phyloP scores from a whole-genome alignment of 64 coral and sea anemone genomes.

The Actinia tenebrosa region DNA sequence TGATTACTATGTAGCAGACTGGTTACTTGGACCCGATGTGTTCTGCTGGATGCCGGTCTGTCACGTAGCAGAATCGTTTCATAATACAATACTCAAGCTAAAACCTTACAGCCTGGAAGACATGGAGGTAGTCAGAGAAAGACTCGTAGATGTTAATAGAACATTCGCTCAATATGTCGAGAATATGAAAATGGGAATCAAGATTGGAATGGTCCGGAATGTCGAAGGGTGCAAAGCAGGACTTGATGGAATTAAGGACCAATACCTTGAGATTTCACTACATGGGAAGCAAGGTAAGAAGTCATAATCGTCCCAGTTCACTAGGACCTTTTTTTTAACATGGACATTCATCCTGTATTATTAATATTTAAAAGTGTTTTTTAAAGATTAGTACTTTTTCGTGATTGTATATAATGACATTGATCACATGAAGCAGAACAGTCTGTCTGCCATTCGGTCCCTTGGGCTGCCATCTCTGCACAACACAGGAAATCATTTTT shows the following conservation, averaged over 20 bases:
- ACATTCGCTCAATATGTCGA: slow-evolving; percentile 39
- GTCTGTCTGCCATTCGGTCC: background rate
- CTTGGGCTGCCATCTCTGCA: background rate
- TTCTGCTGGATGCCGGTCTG: slow-evolving; percentile 58
- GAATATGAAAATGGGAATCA: slow-evolving; percentile 51
- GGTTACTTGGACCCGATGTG: slow-evolving; percentile 49
- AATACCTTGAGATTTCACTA: background rate
- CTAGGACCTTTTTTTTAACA: no score
- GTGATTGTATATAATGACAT: no score
- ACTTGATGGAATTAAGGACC: slow-evolving; percentile 21
- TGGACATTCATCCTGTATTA: no score
- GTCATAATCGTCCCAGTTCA: background rate
- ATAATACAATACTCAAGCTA: background rate
- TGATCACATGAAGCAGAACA: background rate
- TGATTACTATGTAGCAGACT: slow-evolving; percentile 53
- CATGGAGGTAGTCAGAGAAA: slow-evolving; percentile 32
- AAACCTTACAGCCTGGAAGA: slow-evolving; percentile 35
- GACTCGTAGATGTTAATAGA: slow-evolving; percentile 38
- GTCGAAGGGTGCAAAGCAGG: slow-evolving; percentile 49
- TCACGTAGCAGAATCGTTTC: background rate
- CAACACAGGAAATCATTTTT: no score
- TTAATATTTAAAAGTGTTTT: no score
- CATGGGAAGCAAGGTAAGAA: slow-evolving; percentile 9
- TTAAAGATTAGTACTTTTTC: no score
- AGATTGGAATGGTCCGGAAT: slow-evolving; percentile 45